Percentiles rank a stretch among this genome's conserved stretches.
phyloP scores from a whole-genome alignment of 2,888 invertebrate species.

The Mechanitis messenoides region DNA sequence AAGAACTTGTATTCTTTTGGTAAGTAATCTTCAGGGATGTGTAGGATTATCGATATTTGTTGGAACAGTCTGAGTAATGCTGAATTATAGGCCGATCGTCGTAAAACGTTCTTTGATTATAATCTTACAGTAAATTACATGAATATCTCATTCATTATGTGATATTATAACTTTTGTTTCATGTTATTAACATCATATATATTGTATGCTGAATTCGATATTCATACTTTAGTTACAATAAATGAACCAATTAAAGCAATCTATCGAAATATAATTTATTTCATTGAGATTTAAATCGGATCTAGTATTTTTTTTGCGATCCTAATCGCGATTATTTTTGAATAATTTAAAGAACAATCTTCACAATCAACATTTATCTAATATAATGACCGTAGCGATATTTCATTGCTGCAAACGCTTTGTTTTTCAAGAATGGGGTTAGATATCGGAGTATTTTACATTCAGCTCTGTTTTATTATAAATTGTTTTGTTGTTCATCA shows the following conservation, averaged over 20 bases:
- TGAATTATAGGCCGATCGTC: constrained; percentile 87
- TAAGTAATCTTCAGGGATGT: constrained; percentile 86
- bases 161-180: too few species aligned
- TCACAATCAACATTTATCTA: constrained; percentile 21
- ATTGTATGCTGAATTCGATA: too few species aligned
- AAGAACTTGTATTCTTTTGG: constrained; percentile 90
- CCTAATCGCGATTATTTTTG: too few species aligned
- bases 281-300: too few species aligned
- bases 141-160: too few species aligned
- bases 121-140: too few species aligned
- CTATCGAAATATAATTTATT: neutral
- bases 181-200: too few species aligned
- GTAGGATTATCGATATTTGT: constrained; percentile 87
- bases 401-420: constrained; percentile 24
- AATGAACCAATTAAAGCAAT: neutral
- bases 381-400: constrained; percentile 24
- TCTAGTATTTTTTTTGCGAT: too few species aligned
- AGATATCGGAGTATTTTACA: constrained; percentile 14
- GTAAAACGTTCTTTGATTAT: constrained; percentile 35
- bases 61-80: constrained; percentile 87
- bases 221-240: too few species aligned
- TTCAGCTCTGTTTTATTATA: too few species aligned
- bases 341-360: too few species aligned
- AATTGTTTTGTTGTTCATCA: too few species aligned
- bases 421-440: constrained; percentile 40